Evolutionary conservation across 2,113 vertebrate genomes (phyloP).

Genomic region (Dissostichus mawsoni): DNA sequence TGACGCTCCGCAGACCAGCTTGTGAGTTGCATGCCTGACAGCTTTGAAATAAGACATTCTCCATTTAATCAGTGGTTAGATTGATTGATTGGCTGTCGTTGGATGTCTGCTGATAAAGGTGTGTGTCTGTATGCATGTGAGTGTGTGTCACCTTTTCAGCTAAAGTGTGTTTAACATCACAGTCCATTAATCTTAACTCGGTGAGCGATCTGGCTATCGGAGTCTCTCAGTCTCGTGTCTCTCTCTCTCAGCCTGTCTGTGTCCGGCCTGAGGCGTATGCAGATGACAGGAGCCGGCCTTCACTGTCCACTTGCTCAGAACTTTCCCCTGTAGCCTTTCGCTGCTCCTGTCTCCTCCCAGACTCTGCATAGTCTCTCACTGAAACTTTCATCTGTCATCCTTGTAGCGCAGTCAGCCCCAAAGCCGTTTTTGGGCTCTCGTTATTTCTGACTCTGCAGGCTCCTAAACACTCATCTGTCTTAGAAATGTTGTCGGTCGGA

Average conservation of each 20-base stretch:
- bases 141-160: constrained; percentile 48
- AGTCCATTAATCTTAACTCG: constrained; percentile 75
- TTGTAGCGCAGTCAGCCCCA: constrained; percentile 4
- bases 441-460: constrained; percentile 3
- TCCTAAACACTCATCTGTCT: constrained; percentile 3
- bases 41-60: constrained; percentile 35
- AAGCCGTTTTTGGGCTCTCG: constrained; percentile 17
- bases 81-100: constrained; percentile 64
- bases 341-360: constrained; percentile 19
- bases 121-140: neutral
- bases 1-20: constrained; percentile 33
- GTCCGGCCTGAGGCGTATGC: constrained; percentile 49
- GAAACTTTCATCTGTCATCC: constrained; percentile 49
- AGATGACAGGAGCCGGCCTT: constrained; percentile 39
- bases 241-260: constrained; percentile 43
- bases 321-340: constrained; percentile 46
- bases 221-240: constrained; percentile 69
- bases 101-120: constrained; percentile 53
- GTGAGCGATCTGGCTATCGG: constrained; percentile 58
- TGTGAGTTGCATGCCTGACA: constrained; percentile 5
- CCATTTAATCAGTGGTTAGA: constrained; percentile 39
- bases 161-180: constrained; percentile 50
- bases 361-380: constrained; percentile 59
- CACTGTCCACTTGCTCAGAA: constrained; percentile 45
- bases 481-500: neutral